These are phyloP conservation scores for Dioctria rufipes DNA, from an alignment of 2,888 invertebrate species.

Conservation along the genomic window DNA sequence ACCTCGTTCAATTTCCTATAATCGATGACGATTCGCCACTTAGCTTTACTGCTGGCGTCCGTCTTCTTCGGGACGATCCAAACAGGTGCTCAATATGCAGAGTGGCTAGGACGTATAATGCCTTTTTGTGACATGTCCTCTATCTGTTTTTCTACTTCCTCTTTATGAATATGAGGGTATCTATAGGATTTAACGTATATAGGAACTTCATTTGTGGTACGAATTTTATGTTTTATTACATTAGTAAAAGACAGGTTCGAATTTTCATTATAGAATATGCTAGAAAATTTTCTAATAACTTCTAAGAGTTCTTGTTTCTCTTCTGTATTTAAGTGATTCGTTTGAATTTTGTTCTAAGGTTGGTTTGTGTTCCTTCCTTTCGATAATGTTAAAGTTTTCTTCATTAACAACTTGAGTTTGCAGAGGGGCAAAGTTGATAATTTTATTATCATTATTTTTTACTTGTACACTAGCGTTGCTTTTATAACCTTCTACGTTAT, in stretches of 20 bases:
- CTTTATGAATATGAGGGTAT: background rate
- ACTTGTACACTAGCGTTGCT: background rate
- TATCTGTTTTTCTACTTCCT: background rate
- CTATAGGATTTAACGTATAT: constrained; percentile 3
- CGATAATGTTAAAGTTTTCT: constrained; percentile 2
- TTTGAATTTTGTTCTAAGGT: background rate
- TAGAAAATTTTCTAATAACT: background rate
- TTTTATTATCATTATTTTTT: background rate
- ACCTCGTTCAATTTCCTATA: too few relatives aligned
- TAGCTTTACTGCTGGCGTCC: too few relatives aligned
- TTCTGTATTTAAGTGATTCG: background rate
- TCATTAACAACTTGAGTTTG: constrained; percentile 3
- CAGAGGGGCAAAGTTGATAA: background rate
- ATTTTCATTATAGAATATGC: background rate
- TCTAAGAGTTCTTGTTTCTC: background rate
- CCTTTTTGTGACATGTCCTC: too few relatives aligned
- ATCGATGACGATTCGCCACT: too few relatives aligned
- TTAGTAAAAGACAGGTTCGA: background rate
- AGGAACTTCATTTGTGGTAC: background rate
- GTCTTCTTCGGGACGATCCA: too few relatives aligned
- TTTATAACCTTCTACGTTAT: constrained; percentile 14
- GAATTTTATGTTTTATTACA: constrained; percentile 5
- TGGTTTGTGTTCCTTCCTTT: background rate
- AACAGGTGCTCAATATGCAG: too few relatives aligned
- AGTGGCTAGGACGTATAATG: too few relatives aligned